Conservation (phyloP, 2,113 vertebrate genomes). For the Amblyopsis rosae region DNA sequence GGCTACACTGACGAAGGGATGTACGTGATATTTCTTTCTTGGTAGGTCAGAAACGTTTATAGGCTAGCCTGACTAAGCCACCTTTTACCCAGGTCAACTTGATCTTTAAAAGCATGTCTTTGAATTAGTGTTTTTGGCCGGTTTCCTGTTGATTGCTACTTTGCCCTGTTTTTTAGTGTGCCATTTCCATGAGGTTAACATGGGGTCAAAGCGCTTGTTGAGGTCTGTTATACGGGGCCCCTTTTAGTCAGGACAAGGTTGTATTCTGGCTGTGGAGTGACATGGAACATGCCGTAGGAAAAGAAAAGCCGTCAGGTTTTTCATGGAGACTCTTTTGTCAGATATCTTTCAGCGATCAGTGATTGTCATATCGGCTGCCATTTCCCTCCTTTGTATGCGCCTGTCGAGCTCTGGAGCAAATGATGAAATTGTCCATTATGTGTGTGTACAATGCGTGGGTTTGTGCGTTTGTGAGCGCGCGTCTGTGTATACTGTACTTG, state of each 20-base stretch:
- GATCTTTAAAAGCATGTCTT: constrained; percentile 41
- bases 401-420: constrained; percentile 51
- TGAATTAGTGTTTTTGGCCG: constrained; percentile 19
- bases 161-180: constrained; percentile 39
- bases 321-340: constrained; percentile 56
- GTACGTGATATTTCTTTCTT: constrained; percentile 38
- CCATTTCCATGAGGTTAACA: constrained; percentile 67
- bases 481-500: constrained; percentile 1
- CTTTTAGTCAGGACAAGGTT: constrained; percentile 27
- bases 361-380: constrained; percentile 69
- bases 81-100: constrained; percentile 43
- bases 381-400: constrained; percentile 66
- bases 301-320: constrained; percentile 57
- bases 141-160: constrained; percentile 25
- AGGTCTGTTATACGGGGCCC: constrained; percentile 41
- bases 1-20: constrained; percentile 8
- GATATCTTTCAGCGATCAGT: constrained; percentile 63
- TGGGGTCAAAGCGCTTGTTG: constrained; percentile 53
- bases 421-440: constrained; percentile 68
- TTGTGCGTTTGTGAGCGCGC: constrained; percentile 29
- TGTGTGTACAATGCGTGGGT: constrained; percentile 16
- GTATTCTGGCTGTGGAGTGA: constrained; percentile 28
- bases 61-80: constrained; percentile 14
- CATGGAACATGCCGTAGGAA: constrained; percentile 35
- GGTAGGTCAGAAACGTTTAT: constrained; percentile 25